Percentiles rank a stretch among this genome's conserved stretches.
These are phyloP conservation scores for Cryptoblepharus egeriae DNA, from an alignment of 2,797 vertebrate species.

Conservation along the genomic window DNA sequence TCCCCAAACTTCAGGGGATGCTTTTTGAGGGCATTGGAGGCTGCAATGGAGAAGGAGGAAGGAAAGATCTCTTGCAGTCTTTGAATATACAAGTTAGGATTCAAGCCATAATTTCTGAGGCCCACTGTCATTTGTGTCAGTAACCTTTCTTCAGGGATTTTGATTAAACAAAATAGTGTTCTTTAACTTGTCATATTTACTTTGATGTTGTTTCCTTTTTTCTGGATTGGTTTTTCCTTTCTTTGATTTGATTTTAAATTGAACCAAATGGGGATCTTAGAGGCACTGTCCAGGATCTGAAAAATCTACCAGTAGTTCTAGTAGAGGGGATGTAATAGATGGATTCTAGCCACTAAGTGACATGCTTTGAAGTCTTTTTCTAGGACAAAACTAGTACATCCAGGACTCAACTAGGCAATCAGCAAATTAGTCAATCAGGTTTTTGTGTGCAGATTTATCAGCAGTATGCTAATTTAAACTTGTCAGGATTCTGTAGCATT, in stretches of 20 bases:
- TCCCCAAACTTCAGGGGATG: no score
- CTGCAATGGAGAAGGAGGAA: no score
- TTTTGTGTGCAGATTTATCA: slow-evolving; percentile 10
- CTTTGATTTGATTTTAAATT: background rate
- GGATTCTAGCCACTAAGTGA: background rate
- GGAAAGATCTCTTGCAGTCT: no score
- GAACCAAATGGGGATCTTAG: background rate
- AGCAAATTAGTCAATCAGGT: slow-evolving; percentile 15
- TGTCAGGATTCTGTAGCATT: background rate
- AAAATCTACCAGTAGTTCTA: background rate
- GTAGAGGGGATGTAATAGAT: background rate
- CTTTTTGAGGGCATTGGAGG: no score
- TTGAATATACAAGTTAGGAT: no score
- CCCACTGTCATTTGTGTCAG: no score
- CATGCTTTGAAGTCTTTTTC: slow-evolving; percentile 48
- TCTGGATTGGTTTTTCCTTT: background rate
- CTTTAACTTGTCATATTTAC: no score
- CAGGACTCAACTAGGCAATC: slow-evolving; percentile 30
- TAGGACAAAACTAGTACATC: slow-evolving; percentile 36
- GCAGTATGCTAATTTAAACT: background rate
- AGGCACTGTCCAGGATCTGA: background rate
- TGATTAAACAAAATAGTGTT: no score
- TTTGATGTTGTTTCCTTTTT: no score
- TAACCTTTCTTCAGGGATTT: no score
- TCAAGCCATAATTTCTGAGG: no score